A percentile compares a stretch with the other conserved stretches of the same genome.
phyloP scores from a whole-genome alignment of 1,140 invertebrate species.

The Drosophila pruinosa region DNA sequence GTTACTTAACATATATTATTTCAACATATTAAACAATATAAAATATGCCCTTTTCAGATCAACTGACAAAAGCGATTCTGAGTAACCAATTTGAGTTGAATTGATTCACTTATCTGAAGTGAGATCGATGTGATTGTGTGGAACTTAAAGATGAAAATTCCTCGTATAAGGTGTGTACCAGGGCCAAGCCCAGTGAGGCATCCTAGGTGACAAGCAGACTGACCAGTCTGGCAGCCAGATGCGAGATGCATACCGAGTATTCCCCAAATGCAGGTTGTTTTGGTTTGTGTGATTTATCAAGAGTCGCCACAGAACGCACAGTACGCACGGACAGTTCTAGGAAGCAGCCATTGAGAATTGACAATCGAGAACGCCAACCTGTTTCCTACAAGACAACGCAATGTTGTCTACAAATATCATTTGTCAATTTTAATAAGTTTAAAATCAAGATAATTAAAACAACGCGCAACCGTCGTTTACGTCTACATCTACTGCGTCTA shows the following conservation, averaged over 20 bases:
- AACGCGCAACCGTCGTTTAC: slow-evolving; percentile 18
- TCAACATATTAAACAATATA: no score
- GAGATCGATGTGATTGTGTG: slow-evolving; percentile 23
- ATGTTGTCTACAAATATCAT: slow-evolving; percentile 76
- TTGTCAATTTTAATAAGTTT: slow-evolving; percentile 81
- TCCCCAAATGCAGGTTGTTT: not conserved
- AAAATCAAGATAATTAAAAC: slow-evolving; percentile 81
- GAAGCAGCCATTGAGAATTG: slow-evolving; percentile 64
- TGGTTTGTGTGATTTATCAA: slow-evolving; percentile 60
- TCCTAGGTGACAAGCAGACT: slow-evolving; percentile 21
- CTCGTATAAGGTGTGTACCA: slow-evolving; percentile 4
- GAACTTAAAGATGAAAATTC: not conserved
- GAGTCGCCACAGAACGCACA: slow-evolving; percentile 14
- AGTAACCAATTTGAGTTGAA: not conserved
- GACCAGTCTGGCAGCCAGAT: not conserved
- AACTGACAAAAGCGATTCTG: not conserved
- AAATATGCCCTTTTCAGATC: not conserved
- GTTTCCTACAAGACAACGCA: slow-evolving; percentile 58
- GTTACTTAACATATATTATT: no score
- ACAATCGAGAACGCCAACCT: slow-evolving; percentile 37
- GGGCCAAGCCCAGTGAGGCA: slow-evolving; percentile 13
- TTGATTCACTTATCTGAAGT: slow-evolving; percentile 8
- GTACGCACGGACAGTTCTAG: slow-evolving; percentile 47
- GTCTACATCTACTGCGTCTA: no score
- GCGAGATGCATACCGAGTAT: not conserved